phyloP scores from a whole-genome alignment of 2,797 vertebrate genomes.

The Enteromius mattozi region DNA sequence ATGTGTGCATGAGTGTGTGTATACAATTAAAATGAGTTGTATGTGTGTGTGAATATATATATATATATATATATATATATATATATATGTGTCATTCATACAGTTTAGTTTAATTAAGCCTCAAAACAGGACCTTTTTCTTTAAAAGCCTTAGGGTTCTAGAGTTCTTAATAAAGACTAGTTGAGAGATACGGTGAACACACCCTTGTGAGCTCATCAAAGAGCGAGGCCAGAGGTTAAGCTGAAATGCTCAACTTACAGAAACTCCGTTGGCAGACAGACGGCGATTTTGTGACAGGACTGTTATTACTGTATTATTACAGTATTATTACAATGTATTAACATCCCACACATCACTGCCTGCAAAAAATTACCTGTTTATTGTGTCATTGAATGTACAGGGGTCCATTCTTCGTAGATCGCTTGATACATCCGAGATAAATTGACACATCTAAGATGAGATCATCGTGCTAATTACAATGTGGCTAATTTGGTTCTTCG shows the following conservation, averaged over 20 bases:
- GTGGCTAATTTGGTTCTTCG: too few species aligned
- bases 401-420: too few species aligned
- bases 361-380: not conserved
- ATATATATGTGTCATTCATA: not conserved
- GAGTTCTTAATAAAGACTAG: slow-evolving; percentile 35
- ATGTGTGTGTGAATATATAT: too few species aligned
- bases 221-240: slow-evolving; percentile 39
- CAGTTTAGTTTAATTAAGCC: not conserved
- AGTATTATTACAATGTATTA: slow-evolving; percentile 7
- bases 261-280: slow-evolving; percentile 19
- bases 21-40: too few species aligned
- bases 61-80: not conserved
- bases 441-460: too few species aligned
- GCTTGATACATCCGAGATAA: too few species aligned
- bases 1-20: too few species aligned
- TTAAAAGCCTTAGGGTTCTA: not conserved
- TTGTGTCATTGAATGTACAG: not conserved
- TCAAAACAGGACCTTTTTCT: not conserved
- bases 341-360: not conserved
- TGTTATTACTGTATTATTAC: slow-evolving; percentile 31
- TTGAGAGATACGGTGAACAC: slow-evolving; percentile 36
- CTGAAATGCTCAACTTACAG: slow-evolving; percentile 19
- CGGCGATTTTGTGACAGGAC: not conserved
- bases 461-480: too few species aligned
- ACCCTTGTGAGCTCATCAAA: slow-evolving; percentile 34